A percentile compares a stretch with the other conserved stretches of the same genome.
These are phyloP conservation scores for Hypomesus transpacificus DNA, from an alignment of 2,113 vertebrate species.

Conservation along the genomic window DNA sequence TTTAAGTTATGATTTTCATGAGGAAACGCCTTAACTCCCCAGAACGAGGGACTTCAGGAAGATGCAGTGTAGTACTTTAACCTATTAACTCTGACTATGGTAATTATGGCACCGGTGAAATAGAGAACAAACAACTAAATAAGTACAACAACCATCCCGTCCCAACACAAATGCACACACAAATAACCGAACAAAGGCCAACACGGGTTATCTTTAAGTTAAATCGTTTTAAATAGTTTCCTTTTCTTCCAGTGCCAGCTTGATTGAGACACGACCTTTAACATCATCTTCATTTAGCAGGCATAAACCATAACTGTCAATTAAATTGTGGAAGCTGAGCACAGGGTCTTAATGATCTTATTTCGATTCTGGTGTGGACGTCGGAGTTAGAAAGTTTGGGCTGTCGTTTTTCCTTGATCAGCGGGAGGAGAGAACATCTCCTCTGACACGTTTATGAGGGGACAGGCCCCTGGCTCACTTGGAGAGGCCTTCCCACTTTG, in stretches of 20 bases:
- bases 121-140: not conserved
- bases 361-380: constrained; percentile 17
- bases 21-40: no score
- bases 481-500: constrained; percentile 56
- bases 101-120: not conserved
- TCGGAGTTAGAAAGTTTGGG: constrained; percentile 48
- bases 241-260: no score
- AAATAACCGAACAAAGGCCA: not conserved
- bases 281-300: no score
- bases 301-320: constrained; percentile 8
- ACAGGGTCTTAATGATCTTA: constrained; percentile 18
- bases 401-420: constrained; percentile 57
- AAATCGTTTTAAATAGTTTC: no score
- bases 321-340: constrained; percentile 1
- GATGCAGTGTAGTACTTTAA: no score
- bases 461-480: constrained; percentile 46
- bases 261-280: no score
- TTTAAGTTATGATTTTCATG: no score
- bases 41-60: no score
- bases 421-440: constrained; percentile 30
- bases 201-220: not conserved
- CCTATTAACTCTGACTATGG: no score
- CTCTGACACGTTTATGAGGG: constrained; percentile 60
- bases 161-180: not conserved
- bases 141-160: no score